phyloP scores from a whole-genome alignment of 1,140 invertebrate genomes.

The Parasteatoda tepidariorum region DNA sequence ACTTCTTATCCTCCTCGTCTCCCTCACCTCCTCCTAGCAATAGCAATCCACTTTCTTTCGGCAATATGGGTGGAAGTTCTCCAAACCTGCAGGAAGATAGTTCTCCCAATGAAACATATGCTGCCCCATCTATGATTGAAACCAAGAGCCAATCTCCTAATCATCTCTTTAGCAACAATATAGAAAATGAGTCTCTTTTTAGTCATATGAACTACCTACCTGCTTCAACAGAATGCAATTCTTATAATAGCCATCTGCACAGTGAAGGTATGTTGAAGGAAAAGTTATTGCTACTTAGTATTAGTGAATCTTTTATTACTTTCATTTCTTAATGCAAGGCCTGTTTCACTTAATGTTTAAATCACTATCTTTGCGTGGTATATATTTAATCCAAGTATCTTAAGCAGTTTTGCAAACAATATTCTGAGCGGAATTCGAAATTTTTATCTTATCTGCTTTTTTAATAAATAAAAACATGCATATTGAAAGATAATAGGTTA shows the following conservation, averaged over 20 bases:
- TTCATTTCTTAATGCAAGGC: too few relatives aligned
- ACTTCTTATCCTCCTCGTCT: constrained; percentile 46
- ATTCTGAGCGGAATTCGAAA: too few relatives aligned
- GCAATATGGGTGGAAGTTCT: neutral
- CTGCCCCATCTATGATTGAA: constrained; percentile 1
- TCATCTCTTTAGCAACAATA: constrained; percentile 7
- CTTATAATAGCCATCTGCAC: constrained; percentile 35
- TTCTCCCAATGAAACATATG: constrained; percentile 17
- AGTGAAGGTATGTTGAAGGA: constrained; percentile 46
- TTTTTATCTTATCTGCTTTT: too few relatives aligned
- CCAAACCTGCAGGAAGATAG: constrained; percentile 10
- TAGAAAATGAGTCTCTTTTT: constrained; percentile 41
- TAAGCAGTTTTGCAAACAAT: too few relatives aligned
- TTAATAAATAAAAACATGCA: too few relatives aligned
- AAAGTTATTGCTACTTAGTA: too few relatives aligned
- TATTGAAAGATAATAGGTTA: too few relatives aligned
- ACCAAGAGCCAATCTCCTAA: constrained; percentile 29
- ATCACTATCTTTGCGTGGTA: too few relatives aligned
- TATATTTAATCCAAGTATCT: too few relatives aligned
- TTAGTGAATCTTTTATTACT: neutral
- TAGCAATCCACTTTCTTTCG: constrained; percentile 22
- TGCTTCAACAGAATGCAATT: neutral
- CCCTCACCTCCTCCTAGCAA: constrained; percentile 34
- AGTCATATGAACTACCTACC: constrained; percentile 45
- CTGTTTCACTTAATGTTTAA: too few relatives aligned